phyloP scores from a whole-genome alignment of 2,113 vertebrate genomes.

The Paralichthys olivaceus region DNA sequence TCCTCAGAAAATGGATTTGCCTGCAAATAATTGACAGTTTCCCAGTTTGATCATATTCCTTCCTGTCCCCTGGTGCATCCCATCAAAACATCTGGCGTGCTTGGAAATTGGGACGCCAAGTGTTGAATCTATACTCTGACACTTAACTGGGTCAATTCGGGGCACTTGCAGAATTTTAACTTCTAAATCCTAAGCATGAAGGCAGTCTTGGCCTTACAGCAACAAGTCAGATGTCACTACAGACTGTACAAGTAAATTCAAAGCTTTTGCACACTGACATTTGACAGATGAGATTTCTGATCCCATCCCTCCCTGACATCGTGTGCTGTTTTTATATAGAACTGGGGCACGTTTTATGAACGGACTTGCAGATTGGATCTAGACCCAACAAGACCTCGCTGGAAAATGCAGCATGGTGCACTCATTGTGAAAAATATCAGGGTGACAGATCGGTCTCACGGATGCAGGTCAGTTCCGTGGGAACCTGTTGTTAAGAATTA shows the following conservation, averaged over 20 bases:
- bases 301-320: conserved; percentile 46
- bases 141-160: conserved; percentile 56
- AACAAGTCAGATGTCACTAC: conserved; percentile 26
- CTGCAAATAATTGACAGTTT: conserved; percentile 54
- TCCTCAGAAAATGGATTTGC: conserved; percentile 36
- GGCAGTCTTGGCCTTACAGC: conserved; percentile 4
- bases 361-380: conserved; percentile 57
- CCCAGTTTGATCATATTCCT: conserved; percentile 64
- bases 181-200: conserved; percentile 21
- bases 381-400: conserved; percentile 33
- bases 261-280: conserved; percentile 35
- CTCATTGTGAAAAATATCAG: conserved; percentile 40
- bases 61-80: conserved; percentile 41
- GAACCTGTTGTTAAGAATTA: conserved; percentile 38
- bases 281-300: conserved; percentile 57
- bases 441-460: conserved; percentile 35
- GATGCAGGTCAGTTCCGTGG: conserved; percentile 42
- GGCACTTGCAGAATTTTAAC: conserved; percentile 38
- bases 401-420: conserved; percentile 28
- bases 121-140: conserved; percentile 24
- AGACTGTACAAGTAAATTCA: conserved; percentile 20
- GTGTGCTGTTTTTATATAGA: conserved; percentile 35
- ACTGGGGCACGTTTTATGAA: conserved; percentile 51
- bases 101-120: conserved; percentile 62
- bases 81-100: conserved; percentile 69